Conservation (phyloP, 2,888 invertebrate species). For the Dolomedes plantarius region DNA sequence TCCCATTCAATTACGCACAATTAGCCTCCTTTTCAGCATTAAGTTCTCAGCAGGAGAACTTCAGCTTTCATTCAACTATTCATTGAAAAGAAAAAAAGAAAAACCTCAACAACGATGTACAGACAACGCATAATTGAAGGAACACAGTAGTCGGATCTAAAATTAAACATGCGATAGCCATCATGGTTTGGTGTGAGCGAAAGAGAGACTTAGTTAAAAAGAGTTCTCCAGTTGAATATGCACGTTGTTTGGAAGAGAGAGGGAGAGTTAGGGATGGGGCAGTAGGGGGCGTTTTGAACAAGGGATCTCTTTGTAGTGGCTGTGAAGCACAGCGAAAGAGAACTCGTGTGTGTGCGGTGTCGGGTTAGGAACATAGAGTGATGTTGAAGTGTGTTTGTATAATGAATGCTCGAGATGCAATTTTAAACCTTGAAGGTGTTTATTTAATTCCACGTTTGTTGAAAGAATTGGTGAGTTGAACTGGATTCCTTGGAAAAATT, state of each 20-base stretch:
- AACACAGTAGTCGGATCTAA: constrained; percentile 67
- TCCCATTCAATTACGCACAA: constrained; percentile 10
- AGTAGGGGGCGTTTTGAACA: constrained; percentile 2
- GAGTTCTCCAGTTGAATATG: constrained; percentile 1
- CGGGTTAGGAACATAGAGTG: constrained; percentile 11
- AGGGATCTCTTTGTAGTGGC: constrained; percentile 37
- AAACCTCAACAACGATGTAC: constrained; percentile 22
- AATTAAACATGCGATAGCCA: constrained; percentile 68
- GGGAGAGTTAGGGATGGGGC: constrained; percentile 11
- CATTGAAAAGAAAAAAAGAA: constrained; percentile 12
- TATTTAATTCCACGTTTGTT: constrained; percentile 10
- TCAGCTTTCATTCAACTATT: constrained; percentile 19
- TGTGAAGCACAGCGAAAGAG: constrained; percentile 9
- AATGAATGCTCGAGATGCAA: constrained; percentile 11
- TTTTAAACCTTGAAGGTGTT: constrained; percentile 19
- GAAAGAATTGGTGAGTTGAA: neutral
- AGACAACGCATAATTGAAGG: constrained; percentile 66
- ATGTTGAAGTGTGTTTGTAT: neutral
- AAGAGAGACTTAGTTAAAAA: constrained; percentile 19
- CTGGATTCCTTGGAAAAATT: neutral
- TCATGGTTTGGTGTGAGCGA: constrained; percentile 49
- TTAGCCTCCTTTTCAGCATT: constrained; percentile 10
- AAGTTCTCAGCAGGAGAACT: constrained; percentile 40
- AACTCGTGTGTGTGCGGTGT: constrained; percentile 26
- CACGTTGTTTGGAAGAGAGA: constrained; percentile 17